Evolutionary conservation across 2,113 vertebrate species (phyloP).

Genomic region (Shinisaurus crocodilurus): DNA sequence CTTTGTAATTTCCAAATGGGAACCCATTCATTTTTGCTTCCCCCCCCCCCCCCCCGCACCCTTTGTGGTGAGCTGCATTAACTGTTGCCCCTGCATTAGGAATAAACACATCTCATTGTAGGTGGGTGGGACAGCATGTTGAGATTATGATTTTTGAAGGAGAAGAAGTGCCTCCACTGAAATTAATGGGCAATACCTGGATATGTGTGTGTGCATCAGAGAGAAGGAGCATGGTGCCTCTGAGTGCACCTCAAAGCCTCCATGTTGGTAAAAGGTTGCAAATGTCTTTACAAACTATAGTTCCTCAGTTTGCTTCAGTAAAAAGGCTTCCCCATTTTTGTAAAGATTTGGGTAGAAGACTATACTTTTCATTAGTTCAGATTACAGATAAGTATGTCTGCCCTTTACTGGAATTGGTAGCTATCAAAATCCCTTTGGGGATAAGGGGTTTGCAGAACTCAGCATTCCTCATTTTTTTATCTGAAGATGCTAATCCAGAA

Average conservation of each 20-base stretch:
- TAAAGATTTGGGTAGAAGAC: constrained; percentile 42
- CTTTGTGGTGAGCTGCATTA: not conserved
- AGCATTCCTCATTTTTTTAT: constrained; percentile 42
- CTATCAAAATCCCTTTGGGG: constrained; percentile 31
- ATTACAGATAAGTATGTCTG: constrained; percentile 21
- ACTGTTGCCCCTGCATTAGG: not conserved
- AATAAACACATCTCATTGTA: not conserved
- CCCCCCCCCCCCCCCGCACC: not conserved
- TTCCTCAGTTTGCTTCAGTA: not conserved
- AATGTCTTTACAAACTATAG: not conserved
- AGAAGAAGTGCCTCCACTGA: not conserved
- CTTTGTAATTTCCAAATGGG: not conserved
- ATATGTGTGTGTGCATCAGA: not conserved
- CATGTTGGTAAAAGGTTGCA: not conserved
- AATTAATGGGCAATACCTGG: not conserved
- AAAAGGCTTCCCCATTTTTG: not conserved
- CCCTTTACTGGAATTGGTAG: constrained; percentile 27
- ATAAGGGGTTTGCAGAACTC: constrained; percentile 51
- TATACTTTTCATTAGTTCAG: constrained; percentile 50
- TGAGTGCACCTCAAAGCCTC: not conserved
- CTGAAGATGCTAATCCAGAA: constrained; percentile 69
- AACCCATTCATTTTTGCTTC: not conserved
- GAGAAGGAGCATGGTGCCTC: not conserved
- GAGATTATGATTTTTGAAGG: not conserved
- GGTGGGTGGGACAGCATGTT: too few relatives aligned